These are phyloP conservation scores for Bombylius discolor DNA, from an alignment of 2,888 invertebrate genomes.

Conservation along the genomic window DNA sequence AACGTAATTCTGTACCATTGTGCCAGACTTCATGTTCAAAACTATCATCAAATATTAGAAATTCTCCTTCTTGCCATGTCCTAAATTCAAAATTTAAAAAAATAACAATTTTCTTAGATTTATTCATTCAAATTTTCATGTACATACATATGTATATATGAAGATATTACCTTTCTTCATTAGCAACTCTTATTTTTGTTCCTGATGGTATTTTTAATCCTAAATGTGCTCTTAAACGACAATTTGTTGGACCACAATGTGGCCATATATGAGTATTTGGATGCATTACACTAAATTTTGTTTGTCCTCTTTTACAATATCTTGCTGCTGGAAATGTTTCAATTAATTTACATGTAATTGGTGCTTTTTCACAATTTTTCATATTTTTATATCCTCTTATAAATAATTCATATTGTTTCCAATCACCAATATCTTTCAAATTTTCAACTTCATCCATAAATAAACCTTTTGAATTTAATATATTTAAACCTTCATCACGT, in stretches of 20 bases:
- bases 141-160: too few relatives aligned
- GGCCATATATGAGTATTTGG: conserved; percentile 76
- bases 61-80: conserved; percentile 60
- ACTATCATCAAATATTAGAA: conserved; percentile 81
- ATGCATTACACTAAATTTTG: conserved; percentile 76
- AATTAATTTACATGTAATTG: conserved; percentile 63
- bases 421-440: conserved; percentile 60
- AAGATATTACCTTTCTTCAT: conserved; percentile 61
- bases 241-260: conserved; percentile 84
- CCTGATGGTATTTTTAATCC: conserved; percentile 64
- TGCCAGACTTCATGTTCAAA: conserved; percentile 95
- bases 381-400: conserved; percentile 44
- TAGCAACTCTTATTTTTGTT: conserved; percentile 61
- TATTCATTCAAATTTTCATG: too few relatives aligned
- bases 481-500: conserved; percentile 50
- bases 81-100: too few relatives aligned
- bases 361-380: conserved; percentile 50
- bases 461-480: conserved; percentile 39
- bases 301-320: conserved; percentile 62
- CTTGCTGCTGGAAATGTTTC: conserved; percentile 52
- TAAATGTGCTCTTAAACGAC: conserved; percentile 69
- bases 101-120: too few relatives aligned
- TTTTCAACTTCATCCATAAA: conserved; percentile 56
- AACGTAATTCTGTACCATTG: conserved; percentile 58
- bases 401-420: conserved; percentile 73